These are phyloP conservation scores for Nomada flava DNA, from an alignment of 2,888 invertebrate genomes.

Conservation along the genomic window DNA sequence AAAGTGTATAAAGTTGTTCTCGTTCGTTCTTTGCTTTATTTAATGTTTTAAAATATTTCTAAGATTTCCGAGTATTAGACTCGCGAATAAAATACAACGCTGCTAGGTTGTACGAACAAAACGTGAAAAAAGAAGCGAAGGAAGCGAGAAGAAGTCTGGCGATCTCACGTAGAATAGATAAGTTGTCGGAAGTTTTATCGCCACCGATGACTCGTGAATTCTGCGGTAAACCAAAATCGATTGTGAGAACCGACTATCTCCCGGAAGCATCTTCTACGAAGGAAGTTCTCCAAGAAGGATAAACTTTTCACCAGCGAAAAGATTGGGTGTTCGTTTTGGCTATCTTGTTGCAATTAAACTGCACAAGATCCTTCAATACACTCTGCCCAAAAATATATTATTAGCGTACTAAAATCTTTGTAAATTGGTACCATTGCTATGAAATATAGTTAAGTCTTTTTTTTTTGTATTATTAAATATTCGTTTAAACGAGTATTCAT, in stretches of 20 bases:
- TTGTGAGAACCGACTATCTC: slow-evolving; percentile 25
- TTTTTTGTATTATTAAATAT: too few relatives aligned
- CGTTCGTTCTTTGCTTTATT: too few relatives aligned
- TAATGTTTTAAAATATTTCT: too few relatives aligned
- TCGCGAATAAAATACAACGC: background rate
- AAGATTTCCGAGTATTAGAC: background rate
- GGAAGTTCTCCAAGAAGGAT: background rate
- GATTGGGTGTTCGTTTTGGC: background rate
- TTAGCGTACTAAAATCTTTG: too few relatives aligned
- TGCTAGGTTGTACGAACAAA: background rate
- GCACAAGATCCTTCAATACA: background rate
- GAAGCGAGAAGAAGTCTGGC: background rate
- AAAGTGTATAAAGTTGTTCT: too few relatives aligned
- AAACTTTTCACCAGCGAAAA: background rate
- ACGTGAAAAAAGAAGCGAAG: background rate
- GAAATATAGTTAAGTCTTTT: too few relatives aligned
- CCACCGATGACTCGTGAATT: slow-evolving; percentile 44
- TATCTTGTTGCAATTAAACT: background rate
- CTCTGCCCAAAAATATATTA: background rate
- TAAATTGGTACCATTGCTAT: too few relatives aligned
- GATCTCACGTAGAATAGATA: slow-evolving; percentile 42
- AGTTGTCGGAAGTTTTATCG: slow-evolving; percentile 50
- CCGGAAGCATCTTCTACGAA: background rate
- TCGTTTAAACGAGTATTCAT: too few relatives aligned
- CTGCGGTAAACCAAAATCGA: slow-evolving; percentile 43